Evolutionary conservation across 2,888 invertebrate species (phyloP), one percentile per base, ranked within the genome.

Genomic region (Stomorhina lunata): DNA sequence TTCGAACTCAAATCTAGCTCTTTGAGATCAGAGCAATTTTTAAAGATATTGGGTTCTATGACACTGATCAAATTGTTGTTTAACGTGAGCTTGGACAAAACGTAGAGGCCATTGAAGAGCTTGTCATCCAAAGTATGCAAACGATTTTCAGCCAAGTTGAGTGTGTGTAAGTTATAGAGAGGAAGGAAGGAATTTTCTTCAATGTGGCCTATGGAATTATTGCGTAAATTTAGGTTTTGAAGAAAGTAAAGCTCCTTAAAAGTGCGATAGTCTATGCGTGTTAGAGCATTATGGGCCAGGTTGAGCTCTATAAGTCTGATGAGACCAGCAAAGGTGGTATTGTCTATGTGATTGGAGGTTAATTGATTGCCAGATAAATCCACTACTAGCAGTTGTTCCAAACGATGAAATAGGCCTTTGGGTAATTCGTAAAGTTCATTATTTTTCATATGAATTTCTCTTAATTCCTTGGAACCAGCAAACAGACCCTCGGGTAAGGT

Each of bases 1-100:
- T 98, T 98, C 20, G 96, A 96, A 89, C 96, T 96, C 73, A 98
- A 92, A 91, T 97, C 97, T 69, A 98, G 92, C 89, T 97, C 98
- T 92, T 97, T 97, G 27, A 97, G 92, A 87, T 96, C 96, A 2
- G 95, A 96, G 88, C 96, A 97, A 91, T 97, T 97, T 89, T 95
- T 95, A 88, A 97, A 97, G 32, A 97, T 95, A 89, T 95, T 94
- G 32, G 94, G 92, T 89, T 97, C 96, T 85, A 97, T 94, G 86
- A 93, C 95, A 82, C 94, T 94, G 71, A 97, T 94, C 85, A 95
- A 92, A 92, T 97, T 97, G 87, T 96, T 96, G 88, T 96, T 96
- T 27, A 97, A 92, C 37, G 96, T 96, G 77, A 97, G 92, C 90
- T 96, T 96, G 87, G 95, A 96, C 29, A 97, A 92, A 66, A 96